phyloP scores from a whole-genome alignment of 37 sponge, comb jelly and placozoan genomes.

The Corticium candelabrum region DNA sequence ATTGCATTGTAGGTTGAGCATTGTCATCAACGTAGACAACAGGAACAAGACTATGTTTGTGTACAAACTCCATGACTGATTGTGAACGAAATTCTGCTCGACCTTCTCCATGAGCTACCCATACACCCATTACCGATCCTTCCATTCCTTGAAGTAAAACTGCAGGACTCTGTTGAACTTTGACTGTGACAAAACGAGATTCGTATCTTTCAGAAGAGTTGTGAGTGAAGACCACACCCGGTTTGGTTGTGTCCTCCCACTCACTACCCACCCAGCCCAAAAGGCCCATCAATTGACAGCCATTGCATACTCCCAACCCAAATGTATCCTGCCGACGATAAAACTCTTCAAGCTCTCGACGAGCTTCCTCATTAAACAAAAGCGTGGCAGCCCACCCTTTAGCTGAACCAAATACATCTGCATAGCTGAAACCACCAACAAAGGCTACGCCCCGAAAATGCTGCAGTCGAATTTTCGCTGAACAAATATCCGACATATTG shows the following conservation, averaged over 20 bases:
- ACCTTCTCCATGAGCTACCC: slow-evolving; percentile 20
- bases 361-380: not conserved
- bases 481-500: not conserved
- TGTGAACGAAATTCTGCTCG: not conserved
- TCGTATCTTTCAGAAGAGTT: slow-evolving; percentile 12
- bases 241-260: not conserved
- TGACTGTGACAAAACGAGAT: slow-evolving; percentile 15
- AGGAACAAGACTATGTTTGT: not conserved
- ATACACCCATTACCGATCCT: not conserved
- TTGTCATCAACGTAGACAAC: slow-evolving; percentile 6
- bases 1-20: not conserved
- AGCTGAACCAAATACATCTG: slow-evolving; percentile 20
- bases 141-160: slow-evolving; percentile 18
- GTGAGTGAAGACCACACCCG: slow-evolving; percentile 11
- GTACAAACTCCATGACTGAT: not conserved
- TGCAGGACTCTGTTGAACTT: not conserved
- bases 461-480: not conserved
- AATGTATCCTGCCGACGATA: slow-evolving; percentile 13
- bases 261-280: slow-evolving; percentile 14
- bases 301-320: slow-evolving; percentile 14
- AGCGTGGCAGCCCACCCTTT: slow-evolving; percentile 16
- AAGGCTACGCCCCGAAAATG: slow-evolving; percentile 3
- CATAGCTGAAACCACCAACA: slow-evolving; percentile 27
- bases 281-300: slow-evolving; percentile 19
- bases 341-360: not conserved